Evolutionary conservation across 2,797 vertebrate species (phyloP), one percentile per base, ranked within the genome.

Genomic region (Propithecus deckenii): DNA sequence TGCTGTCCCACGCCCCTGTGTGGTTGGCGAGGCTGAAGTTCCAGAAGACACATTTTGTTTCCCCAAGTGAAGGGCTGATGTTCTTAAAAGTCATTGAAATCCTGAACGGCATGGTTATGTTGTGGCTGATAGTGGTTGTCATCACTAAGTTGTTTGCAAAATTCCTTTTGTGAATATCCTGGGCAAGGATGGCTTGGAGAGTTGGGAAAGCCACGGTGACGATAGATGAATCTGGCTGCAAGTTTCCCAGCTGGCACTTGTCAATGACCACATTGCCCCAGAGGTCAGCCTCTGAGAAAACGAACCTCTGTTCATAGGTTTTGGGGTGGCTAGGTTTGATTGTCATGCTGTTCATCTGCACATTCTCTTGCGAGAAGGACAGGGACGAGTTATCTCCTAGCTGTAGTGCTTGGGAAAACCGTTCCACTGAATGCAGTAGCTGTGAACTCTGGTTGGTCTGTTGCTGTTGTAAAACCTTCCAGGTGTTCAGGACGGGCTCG

Each of bases 1-100:
- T 22, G 0, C 32, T 4, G 75, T 99, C 99, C 99, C 99, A 99
- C 7, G 98, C 98, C 0, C 98, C 99, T 0, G 52, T 57, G 0
- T 3, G 7, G 7, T 97, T 7, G 9, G 98, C 97, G 2, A 99
- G 98, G 1, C 11, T 95, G 96, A 99, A 99, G 97, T 99, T 99
- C 99, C 99, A 99, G 97, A 99, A 99, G 86, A 99, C 99, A 57
- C 99, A 99, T 0, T 90, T 97, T 0, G 99, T 98, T 1, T 22
- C 95, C 25, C 81, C 78, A 7, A 99, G 88, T 1, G 75, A 95
- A 0, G 0, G 12, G 38, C 99, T 97, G 10, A 83, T 91, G 94
- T 99, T 99, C 50, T 96, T 41, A 96, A 99, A 99, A 7, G 92
- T 98, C 98, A 99, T 98, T 8, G 78, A 98, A 78, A 99, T 98